Evolutionary conservation across 2,888 invertebrate genomes (phyloP).

Genomic region (Rhagophthalmus giganteus): DNA sequence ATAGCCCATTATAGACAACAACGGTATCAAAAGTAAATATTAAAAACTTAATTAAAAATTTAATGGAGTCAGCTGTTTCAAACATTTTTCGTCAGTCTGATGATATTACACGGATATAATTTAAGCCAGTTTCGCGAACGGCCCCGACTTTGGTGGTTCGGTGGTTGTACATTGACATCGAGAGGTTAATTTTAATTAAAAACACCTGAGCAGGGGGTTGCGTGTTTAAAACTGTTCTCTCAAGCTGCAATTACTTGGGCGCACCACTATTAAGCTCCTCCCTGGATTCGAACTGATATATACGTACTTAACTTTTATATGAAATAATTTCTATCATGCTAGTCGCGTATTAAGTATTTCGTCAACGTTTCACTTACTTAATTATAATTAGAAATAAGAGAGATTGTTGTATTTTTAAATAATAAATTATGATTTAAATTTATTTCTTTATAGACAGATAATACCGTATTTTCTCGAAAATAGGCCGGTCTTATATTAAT

Average conservation of each 20-base stretch:
- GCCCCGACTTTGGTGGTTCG: conserved; percentile 20
- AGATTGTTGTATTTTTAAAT: too few relatives aligned
- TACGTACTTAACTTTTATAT: too few relatives aligned
- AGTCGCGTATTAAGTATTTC: too few relatives aligned
- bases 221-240: conserved; percentile 33
- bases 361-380: too few relatives aligned
- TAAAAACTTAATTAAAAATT: conserved; percentile 29
- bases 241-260: conserved; percentile 25
- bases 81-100: conserved; percentile 16
- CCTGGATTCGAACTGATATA: conserved; percentile 17
- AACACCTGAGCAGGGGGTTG: conserved; percentile 32
- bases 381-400: too few relatives aligned
- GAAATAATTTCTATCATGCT: too few relatives aligned
- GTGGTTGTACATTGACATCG: conserved; percentile 31
- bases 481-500: too few relatives aligned
- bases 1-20: too few relatives aligned
- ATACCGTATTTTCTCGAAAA: too few relatives aligned
- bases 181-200: conserved; percentile 36
- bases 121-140: conserved; percentile 21
- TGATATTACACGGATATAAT: conserved; percentile 27
- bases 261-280: conserved; percentile 19
- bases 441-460: too few relatives aligned
- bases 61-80: conserved; percentile 26
- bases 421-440: too few relatives aligned
- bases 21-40: conserved; percentile 19